Evolutionary conservation across 2,888 invertebrate genomes (phyloP).

Genomic region (Plagodis pulveraria): DNA sequence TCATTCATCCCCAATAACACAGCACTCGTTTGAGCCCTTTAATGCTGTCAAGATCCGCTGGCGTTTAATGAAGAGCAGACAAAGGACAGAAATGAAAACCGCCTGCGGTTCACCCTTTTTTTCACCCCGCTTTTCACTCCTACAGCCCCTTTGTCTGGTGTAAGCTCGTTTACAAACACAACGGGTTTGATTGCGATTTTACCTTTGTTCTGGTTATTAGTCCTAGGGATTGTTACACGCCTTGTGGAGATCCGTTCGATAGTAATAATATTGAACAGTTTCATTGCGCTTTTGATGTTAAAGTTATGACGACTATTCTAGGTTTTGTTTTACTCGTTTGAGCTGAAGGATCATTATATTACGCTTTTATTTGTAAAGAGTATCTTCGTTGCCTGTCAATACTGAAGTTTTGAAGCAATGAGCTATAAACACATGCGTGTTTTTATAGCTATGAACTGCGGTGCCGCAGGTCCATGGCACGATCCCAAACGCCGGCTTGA

Average conservation of each 20-base stretch:
- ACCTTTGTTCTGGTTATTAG: constrained; percentile 33
- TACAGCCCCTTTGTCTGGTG: constrained; percentile 21
- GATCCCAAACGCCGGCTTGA: too few species aligned
- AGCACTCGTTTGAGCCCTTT: constrained; percentile 15
- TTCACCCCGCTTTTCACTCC: constrained; percentile 9
- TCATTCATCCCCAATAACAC: constrained; percentile 12
- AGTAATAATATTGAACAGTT: constrained; percentile 6
- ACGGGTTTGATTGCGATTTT: constrained; percentile 32
- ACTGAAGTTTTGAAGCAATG: too few species aligned
- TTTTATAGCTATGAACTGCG: too few species aligned
- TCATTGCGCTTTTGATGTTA: not conserved
- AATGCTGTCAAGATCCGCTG: constrained; percentile 20
- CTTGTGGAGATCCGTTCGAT: constrained; percentile 8
- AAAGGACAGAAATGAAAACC: constrained; percentile 31
- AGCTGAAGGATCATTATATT: too few species aligned
- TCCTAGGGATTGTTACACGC: constrained; percentile 5
- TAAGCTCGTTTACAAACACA: constrained; percentile 34
- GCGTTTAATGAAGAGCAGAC: constrained; percentile 33
- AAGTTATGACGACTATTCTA: too few species aligned
- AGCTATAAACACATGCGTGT: too few species aligned
- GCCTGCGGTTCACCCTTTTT: constrained; percentile 26
- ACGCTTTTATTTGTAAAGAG: too few species aligned
- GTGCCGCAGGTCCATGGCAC: too few species aligned
- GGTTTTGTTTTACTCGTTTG: too few species aligned
- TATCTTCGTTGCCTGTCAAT: too few species aligned